Base-by-base conservation (phyloP, 2,888 invertebrate species). In the Phortica magna region DNA sequence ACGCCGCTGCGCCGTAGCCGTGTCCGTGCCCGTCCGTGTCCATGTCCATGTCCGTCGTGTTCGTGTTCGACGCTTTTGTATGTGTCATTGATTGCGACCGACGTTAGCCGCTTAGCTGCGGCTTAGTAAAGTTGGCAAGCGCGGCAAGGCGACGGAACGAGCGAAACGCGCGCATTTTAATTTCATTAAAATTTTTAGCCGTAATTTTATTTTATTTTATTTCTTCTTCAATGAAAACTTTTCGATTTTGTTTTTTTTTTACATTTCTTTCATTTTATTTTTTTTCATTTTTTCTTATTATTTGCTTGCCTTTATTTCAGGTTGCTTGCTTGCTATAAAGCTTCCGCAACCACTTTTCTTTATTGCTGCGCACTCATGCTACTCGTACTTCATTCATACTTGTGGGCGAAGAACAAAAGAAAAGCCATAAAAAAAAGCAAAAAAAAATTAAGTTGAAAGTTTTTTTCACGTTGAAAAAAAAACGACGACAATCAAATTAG, bases 101-200 rank as follows among this genome's bases (percentile, higher is more conserved):
- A 61, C 61, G 61, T 61, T 61, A 22, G 31, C 31, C 61, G 61
- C 61, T 61, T 61, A 61, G 22, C 17, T 22, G 22, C 19, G 61
- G 31, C 22, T 31, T 31, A 31, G 31, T 31, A 12, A 22, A 19
- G 61, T 4, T 6, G 61, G 19, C 10, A 22, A 61, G n/a, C n/a
- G n/a, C n/a, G 12, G 61, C 7, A 4, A 31, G 7, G 22, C 61
- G n/a, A 19, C 17, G 22, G 19, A 61, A 61, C n/a, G 22, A 19
- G 17, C 19, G 22, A 17, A 55, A 17, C 22, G 17, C 22, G 61
- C 31, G 61, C 12, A 61, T 61, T 61, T 61, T 61, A 61, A 61
- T 61, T 61, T 61, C 61, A 61, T 61, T 61, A 61, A 61, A 61
- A 61, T 61, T 55, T 61, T 61, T 53, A 53, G 53, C 53, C 53